These are phyloP conservation scores for Wasmannia auropunctata DNA, from an alignment of 1,140 invertebrate genomes.

Conservation along the genomic window DNA sequence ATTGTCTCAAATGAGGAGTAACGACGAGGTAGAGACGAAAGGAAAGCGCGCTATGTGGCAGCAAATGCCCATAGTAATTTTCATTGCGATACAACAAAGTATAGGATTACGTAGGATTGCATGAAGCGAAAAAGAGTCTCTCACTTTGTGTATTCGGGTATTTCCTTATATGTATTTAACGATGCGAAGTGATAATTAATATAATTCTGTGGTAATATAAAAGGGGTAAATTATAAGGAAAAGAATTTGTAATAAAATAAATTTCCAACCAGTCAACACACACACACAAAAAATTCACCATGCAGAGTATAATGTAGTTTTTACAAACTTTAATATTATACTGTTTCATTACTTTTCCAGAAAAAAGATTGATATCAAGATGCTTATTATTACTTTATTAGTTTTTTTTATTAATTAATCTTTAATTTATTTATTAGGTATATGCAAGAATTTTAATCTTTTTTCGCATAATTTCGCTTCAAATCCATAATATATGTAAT, in stretches of 20 bases:
- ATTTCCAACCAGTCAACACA: not conserved
- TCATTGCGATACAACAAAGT: slow-evolving; percentile 16
- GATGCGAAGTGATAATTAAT: slow-evolving; percentile 1
- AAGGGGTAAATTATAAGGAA: not conserved
- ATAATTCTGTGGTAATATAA: not conserved
- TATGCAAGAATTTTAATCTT: too few relatives aligned
- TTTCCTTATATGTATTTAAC: not conserved
- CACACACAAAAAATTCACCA: not conserved
- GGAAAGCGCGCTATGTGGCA: not conserved
- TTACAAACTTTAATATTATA: not conserved
- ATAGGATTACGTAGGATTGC: not conserved
- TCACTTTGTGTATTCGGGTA: not conserved
- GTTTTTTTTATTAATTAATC: not conserved
- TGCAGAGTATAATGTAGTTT: not conserved
- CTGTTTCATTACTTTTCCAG: not conserved
- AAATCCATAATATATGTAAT: too few relatives aligned
- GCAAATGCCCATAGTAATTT: slow-evolving; percentile 15
- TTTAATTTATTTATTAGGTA: too few relatives aligned
- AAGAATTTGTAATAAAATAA: not conserved
- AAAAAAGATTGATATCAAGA: not conserved
- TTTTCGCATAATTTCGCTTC: too few relatives aligned
- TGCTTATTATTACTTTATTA: not conserved
- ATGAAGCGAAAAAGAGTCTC: not conserved
- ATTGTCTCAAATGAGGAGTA: slow-evolving; percentile 36
- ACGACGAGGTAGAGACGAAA: not conserved